Conservation (phyloP, 1,140 invertebrate species). For the Chionoecetes opilio region DNA sequence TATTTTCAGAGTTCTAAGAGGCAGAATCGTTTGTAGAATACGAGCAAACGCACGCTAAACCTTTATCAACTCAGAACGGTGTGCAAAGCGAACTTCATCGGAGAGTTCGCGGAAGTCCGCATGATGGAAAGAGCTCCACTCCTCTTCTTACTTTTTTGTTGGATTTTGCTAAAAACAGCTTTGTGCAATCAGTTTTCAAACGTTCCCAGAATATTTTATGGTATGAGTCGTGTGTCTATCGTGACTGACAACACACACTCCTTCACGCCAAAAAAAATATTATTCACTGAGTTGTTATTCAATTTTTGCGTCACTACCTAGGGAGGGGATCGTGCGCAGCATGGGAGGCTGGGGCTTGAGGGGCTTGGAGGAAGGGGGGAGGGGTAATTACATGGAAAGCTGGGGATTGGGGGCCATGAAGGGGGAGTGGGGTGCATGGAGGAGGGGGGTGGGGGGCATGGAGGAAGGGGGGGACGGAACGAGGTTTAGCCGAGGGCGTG, state of each 20-base stretch:
- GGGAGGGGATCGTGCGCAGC: not conserved
- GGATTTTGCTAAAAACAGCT: not conserved
- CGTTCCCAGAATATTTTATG: not conserved
- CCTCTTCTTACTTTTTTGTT: not conserved
- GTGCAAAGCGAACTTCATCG: not conserved
- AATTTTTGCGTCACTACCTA: not conserved
- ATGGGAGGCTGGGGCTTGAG: too few relatives aligned
- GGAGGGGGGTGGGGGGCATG: too few relatives aligned
- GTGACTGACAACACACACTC: not conserved
- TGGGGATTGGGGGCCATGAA: too few relatives aligned
- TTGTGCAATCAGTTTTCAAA: not conserved
- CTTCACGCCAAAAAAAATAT: not conserved
- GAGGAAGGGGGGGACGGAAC: too few relatives aligned
- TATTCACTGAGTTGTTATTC: not conserved
- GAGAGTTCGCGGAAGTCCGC: too few relatives aligned
- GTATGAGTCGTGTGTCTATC: not conserved
- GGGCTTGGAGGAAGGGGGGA: too few relatives aligned
- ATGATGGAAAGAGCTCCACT: too few relatives aligned
- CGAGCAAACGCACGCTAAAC: not conserved
- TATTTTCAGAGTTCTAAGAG: too few relatives aligned
- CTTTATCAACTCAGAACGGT: not conserved
- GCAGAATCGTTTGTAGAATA: not conserved
- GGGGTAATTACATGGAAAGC: too few relatives aligned
- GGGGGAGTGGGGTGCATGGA: too few relatives aligned
- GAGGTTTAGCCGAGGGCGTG: too few relatives aligned